A percentile compares a stretch with the other conserved stretches of the same genome.
phyloP scores from a whole-genome alignment of 2,797 vertebrate genomes.

The Garrulus glandarius region DNA sequence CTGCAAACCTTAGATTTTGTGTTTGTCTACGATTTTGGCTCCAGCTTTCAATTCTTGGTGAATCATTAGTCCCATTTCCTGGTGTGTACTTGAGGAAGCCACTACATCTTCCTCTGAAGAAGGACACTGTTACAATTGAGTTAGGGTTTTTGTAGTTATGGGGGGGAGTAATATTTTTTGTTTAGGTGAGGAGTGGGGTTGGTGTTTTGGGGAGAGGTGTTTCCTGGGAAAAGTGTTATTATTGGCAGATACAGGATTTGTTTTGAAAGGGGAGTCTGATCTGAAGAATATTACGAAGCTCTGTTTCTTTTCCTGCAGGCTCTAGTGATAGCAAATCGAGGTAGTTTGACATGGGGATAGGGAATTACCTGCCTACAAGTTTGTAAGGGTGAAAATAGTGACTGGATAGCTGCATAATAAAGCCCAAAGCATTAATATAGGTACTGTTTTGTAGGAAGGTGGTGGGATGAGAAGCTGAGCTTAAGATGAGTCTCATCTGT shows the following conservation, averaged over 20 bases:
- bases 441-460: not conserved
- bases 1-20: not conserved
- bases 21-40: not conserved
- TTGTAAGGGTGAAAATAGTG: not conserved
- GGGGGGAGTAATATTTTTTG: not conserved
- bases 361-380: not conserved
- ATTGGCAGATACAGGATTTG: not conserved
- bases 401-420: not conserved
- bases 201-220: not conserved
- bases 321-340: not conserved
- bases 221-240: not conserved
- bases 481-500: not conserved
- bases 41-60: not conserved
- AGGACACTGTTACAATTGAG: fast-evolving
- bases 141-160: not conserved
- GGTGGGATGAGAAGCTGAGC: not conserved
- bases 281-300: not conserved
- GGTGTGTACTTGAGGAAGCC: not conserved
- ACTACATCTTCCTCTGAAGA: not conserved
- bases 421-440: not conserved
- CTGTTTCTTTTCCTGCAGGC: not conserved
- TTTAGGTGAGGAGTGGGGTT: not conserved
- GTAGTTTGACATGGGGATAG: not conserved
- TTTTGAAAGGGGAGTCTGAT: not conserved
- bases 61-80: not conserved